Conservation (phyloP, 2,888 invertebrate species). For the Andrena trimmerana region DNA sequence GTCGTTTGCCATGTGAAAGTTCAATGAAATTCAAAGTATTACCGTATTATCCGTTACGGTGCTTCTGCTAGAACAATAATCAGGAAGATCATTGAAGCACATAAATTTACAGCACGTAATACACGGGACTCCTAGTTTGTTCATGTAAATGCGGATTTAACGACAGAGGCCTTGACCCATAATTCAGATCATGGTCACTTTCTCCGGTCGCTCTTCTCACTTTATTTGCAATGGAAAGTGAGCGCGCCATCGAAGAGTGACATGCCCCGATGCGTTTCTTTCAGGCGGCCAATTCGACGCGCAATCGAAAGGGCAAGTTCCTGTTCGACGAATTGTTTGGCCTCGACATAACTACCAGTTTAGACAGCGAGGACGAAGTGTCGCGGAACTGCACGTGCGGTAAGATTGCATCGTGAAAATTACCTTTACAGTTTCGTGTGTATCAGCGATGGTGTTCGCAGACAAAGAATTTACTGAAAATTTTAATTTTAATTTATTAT, state of each 20-base stretch:
- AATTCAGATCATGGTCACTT: conserved; percentile 77
- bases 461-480: too few relatives aligned
- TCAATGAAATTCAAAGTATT: neutral
- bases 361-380: conserved; percentile 85
- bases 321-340: conserved; percentile 91
- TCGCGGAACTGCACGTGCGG: conserved; percentile 91
- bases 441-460: neutral
- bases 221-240: conserved; percentile 72
- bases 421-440: neutral
- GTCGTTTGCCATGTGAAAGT: neutral
- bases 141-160: conserved; percentile 34
- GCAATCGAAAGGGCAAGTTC: conserved; percentile 88
- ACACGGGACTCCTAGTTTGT: conserved; percentile 23
- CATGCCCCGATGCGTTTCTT: conserved; percentile 47
- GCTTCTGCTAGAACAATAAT: neutral
- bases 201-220: conserved; percentile 69
- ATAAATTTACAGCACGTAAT: neutral
- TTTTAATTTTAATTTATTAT: too few relatives aligned
- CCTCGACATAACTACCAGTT: conserved; percentile 84
- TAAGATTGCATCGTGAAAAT: conserved; percentile 84
- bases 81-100: neutral
- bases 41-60: neutral
- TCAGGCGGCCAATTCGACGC: conserved; percentile 68
- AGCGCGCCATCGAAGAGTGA: conserved; percentile 44
- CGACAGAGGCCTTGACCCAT: conserved; percentile 77